Conservation (phyloP, 2,888 invertebrate species). For the Patella ulyssiponensis region DNA sequence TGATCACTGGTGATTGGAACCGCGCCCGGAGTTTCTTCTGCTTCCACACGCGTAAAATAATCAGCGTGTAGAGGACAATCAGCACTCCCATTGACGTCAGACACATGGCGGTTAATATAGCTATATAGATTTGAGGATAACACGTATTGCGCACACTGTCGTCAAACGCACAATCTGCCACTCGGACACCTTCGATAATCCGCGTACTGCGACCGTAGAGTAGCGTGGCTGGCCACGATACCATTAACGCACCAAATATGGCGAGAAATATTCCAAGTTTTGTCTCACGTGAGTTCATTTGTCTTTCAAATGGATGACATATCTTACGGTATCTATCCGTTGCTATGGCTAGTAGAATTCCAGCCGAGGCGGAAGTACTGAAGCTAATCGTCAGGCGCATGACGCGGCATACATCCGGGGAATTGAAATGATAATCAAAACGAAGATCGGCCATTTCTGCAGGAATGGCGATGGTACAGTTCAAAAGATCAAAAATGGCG, state of each 20-base stretch:
- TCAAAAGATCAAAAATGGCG: constrained; percentile 42
- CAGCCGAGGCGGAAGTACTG: constrained; percentile 33
- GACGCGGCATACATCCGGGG: constrained; percentile 17
- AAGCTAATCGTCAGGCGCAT: constrained; percentile 25
- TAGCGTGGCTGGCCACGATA: constrained; percentile 42
- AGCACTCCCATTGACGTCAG: constrained; percentile 31
- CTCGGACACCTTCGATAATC: constrained; percentile 19
- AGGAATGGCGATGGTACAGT: constrained; percentile 43
- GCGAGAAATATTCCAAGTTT: constrained; percentile 33
- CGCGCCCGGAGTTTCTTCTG: constrained; percentile 10
- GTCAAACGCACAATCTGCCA: constrained; percentile 23
- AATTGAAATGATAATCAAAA: constrained; percentile 31
- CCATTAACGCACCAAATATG: constrained; percentile 30
- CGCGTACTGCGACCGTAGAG: constrained; percentile 40
- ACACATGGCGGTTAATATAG: constrained; percentile 22
- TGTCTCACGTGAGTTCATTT: constrained; percentile 41
- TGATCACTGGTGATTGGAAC: constrained; percentile 3
- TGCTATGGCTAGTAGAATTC: constrained; percentile 39
- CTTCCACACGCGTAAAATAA: constrained; percentile 28
- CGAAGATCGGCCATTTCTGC: constrained; percentile 42
- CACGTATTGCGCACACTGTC: constrained; percentile 17
- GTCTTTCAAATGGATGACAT: constrained; percentile 42
- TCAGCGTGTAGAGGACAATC: constrained; percentile 34
- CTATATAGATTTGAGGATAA: constrained; percentile 21
- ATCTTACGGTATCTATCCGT: constrained; percentile 46